A percentile compares a stretch with the other conserved stretches of the same genome.
These are phyloP conservation scores for Eptesicus fuscus DNA, from an alignment of 2,113 vertebrate genomes.

Conservation along the genomic window DNA sequence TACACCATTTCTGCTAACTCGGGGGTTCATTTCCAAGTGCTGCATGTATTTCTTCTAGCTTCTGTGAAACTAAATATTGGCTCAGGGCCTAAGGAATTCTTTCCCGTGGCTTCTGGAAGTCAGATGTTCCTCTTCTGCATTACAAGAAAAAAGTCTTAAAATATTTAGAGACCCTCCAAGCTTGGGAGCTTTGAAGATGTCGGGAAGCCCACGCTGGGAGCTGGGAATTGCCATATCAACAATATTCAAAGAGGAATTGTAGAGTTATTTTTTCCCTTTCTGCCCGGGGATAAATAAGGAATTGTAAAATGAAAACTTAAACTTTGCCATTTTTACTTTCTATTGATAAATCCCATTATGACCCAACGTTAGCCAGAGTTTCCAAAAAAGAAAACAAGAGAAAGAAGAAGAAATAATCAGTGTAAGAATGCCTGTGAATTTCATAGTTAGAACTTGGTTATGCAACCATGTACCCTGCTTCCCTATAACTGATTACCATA, in stretches of 20 bases:
- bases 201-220: not conserved
- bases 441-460: not conserved
- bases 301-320: not conserved
- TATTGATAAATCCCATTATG: not conserved
- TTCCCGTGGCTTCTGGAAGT: not conserved
- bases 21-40: not conserved
- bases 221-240: not conserved
- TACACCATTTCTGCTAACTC: not conserved
- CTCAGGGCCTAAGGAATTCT: not conserved
- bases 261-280: not conserved
- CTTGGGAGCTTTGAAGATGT: not conserved
- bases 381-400: not conserved
- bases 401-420: not conserved
- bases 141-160: not conserved
- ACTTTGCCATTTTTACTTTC: not conserved
- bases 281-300: not conserved
- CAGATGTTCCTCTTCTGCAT: not conserved
- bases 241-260: not conserved
- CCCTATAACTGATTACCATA: not conserved
- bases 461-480: accelerated
- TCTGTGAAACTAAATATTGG: not conserved
- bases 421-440: accelerated
- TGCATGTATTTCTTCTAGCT: not conserved
- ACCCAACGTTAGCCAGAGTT: not conserved
- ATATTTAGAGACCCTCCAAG: not conserved